Evolutionary conservation across 2,797 vertebrate species (phyloP).

Genomic region (Oreortyx pictus): DNA sequence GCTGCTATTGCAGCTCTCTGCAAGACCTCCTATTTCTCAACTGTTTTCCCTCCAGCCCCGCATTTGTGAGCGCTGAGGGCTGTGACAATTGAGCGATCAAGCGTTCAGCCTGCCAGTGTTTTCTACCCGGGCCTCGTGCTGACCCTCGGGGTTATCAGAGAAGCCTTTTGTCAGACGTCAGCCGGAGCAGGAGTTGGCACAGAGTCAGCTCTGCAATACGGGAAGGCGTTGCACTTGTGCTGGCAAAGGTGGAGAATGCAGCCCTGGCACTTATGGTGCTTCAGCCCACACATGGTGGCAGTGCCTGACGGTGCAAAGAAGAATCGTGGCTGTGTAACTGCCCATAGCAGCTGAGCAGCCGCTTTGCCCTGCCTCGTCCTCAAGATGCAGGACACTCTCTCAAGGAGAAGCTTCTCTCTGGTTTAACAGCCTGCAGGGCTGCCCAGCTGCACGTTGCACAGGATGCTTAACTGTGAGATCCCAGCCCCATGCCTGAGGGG

Average conservation of each 20-base stretch:
- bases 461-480: background rate
- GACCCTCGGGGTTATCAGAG: background rate
- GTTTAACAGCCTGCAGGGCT: background rate
- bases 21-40: background rate
- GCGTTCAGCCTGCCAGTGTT: fast-evolving
- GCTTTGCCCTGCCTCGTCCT: background rate
- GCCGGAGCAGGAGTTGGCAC: background rate
- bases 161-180: background rate
- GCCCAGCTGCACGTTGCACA: background rate
- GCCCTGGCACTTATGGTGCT: background rate
- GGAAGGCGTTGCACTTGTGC: background rate
- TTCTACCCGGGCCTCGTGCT: background rate
- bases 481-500: background rate
- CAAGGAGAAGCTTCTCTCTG: background rate
- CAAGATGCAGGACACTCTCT: background rate
- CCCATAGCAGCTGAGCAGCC: fast-evolving
- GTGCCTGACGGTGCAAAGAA: background rate
- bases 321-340: background rate
- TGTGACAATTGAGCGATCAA: fast-evolving
- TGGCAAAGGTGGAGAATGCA: background rate
- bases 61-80: fast-evolving
- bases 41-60: background rate
- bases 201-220: background rate
- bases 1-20: background rate
- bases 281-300: background rate